phyloP scores from a whole-genome alignment of 2,888 invertebrate genomes.

The Heliconius ethilla region DNA sequence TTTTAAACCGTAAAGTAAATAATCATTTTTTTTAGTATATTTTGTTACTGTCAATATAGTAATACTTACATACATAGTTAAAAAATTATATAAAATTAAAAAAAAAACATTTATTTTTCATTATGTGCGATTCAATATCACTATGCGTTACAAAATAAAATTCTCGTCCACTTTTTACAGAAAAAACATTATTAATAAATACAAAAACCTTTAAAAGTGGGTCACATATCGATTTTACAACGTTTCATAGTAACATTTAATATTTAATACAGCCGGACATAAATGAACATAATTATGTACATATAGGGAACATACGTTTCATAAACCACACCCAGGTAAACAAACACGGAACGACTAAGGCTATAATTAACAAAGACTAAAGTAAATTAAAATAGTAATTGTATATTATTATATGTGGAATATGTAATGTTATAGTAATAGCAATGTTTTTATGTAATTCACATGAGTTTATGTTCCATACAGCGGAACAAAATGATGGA shows the following conservation, averaged over 20 bases:
- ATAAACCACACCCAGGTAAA: constrained; percentile 9
- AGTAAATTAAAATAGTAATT: background rate
- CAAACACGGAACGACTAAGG: background rate
- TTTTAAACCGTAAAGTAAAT: too few species aligned
- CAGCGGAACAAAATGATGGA: too few species aligned
- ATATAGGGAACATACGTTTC: background rate
- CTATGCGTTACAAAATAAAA: background rate
- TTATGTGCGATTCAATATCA: background rate
- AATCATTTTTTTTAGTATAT: too few species aligned
- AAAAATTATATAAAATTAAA: too few species aligned
- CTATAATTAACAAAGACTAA: background rate
- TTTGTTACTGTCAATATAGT: too few species aligned
- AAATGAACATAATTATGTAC: background rate
- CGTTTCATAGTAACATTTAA: constrained; percentile 22
- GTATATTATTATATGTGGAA: background rate
- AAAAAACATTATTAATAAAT: constrained; percentile 3
- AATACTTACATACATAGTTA: too few species aligned
- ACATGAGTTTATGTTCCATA: too few species aligned
- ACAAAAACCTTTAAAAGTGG: constrained; percentile 3
- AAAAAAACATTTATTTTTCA: too few species aligned
- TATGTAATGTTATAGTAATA: too few species aligned
- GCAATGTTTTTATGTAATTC: too few species aligned
- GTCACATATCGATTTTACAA: constrained; percentile 26
- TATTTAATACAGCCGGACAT: constrained; percentile 17
- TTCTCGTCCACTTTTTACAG: background rate